Base-by-base conservation (phyloP, 2,797 vertebrate species). In the Channa striata region DNA sequence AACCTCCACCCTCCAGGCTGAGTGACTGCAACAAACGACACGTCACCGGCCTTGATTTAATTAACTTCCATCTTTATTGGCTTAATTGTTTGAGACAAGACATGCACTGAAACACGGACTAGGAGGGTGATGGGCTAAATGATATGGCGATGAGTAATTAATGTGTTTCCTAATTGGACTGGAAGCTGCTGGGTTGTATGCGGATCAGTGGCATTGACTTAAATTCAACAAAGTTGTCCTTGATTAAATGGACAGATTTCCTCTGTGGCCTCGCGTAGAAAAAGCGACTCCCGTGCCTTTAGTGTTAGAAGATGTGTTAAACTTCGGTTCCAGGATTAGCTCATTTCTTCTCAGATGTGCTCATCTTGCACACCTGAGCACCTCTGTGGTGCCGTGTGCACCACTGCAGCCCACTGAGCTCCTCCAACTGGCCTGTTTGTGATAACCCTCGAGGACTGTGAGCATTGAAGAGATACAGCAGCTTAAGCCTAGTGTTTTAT, bases 51-150 rank as follows among this genome's bases (percentile, higher is more conserved):
- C 77, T 86, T 92, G 89, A 93, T 93, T 91, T 67, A 92, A 94
- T 94, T 91, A 93, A 72, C 89, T 83, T 88, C 85, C 80, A 79
- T 89, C 89, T 91, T 89, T 90, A 87, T 91, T 87, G 88, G 82
- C 89, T 57, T 93, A 92, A 94, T 94, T 93, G 89, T 93, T 94
- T 91, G 86, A 92, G 93, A 95, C 93, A 93, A 91, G 92, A 84
- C 72, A 56, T 86, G 91, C 61, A 68, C 76, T 1, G 48, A 84
- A 84, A 80, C 81, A 75, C 25, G 67, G 71, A 72, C 59, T 47
- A 7, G 34, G 53, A 74, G 81, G 81, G 74, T 84, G 91, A 91
- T 57, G 72, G 84, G 82, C 58, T 77, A 76, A 89, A 91, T 83
- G 76, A 89, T 85, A 85, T 69, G 68, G 39, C 57, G 83, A 86